phyloP scores from a whole-genome alignment of 2,888 invertebrate genomes.

The Ornithoptera priamus region DNA sequence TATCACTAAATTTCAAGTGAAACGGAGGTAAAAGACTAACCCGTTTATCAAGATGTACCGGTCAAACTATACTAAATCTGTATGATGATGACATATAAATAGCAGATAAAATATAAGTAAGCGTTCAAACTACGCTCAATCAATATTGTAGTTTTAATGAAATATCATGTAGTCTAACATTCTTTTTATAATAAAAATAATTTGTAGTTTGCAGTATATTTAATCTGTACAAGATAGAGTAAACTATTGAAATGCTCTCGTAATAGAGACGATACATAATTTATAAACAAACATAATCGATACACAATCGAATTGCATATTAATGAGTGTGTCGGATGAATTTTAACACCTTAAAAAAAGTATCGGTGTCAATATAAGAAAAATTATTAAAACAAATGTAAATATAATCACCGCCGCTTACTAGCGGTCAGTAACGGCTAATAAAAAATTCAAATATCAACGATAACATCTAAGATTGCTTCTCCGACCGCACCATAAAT shows the following conservation, averaged over 20 bases:
- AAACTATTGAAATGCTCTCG: neutral
- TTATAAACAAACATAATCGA: conserved; percentile 6
- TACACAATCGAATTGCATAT: conserved; percentile 18
- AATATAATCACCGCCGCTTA: conserved; percentile 29
- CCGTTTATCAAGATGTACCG: too few species aligned
- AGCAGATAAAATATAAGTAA: too few species aligned
- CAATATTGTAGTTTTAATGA: too few species aligned
- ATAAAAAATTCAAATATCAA: conserved; percentile 28
- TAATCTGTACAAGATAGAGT: neutral
- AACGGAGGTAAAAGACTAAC: too few species aligned
- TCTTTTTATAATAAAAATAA: too few species aligned
- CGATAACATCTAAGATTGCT: conserved; percentile 37
- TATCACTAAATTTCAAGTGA: too few species aligned
- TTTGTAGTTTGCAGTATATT: too few species aligned
- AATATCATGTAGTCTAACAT: too few species aligned
- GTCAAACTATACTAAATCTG: too few species aligned
- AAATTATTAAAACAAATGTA: conserved; percentile 31
- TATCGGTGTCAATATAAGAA: neutral
- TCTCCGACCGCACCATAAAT: conserved; percentile 32
- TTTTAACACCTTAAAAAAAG: conserved; percentile 19
- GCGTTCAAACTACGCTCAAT: too few species aligned
- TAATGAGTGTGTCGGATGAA: conserved; percentile 13
- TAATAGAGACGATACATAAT: neutral
- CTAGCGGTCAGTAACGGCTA: conserved; percentile 29
- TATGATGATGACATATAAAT: too few species aligned